Evolutionary conservation across 2,113 vertebrate genomes (phyloP).

Genomic region (Puffinus mauretanicus): DNA sequence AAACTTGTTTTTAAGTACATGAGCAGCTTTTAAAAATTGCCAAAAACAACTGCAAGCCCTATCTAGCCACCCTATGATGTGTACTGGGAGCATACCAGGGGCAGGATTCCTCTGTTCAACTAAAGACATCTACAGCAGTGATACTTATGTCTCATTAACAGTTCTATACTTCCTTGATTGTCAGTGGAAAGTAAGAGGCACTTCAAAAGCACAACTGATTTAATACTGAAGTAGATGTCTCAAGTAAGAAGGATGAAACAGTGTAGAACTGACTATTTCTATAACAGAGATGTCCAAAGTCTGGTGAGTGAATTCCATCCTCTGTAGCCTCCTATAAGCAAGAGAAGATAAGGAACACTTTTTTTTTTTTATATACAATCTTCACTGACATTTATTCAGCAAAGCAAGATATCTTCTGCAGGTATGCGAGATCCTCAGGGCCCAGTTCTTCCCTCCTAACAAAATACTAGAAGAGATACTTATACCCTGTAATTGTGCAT

Average conservation of each 20-base stretch:
- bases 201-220: not conserved
- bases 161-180: not conserved
- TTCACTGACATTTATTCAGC: not conserved
- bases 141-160: not conserved
- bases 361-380: not conserved
- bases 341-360: not conserved
- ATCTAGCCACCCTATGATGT: not conserved
- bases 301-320: not conserved
- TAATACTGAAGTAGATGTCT: not conserved
- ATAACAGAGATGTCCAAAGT: not conserved
- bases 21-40: not conserved
- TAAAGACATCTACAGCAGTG: not conserved
- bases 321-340: not conserved
- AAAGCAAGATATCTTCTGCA: not conserved
- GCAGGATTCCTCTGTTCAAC: not conserved
- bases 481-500: not conserved
- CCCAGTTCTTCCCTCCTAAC: not conserved
- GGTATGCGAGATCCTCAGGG: not conserved
- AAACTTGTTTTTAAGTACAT: not conserved
- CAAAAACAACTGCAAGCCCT: not conserved
- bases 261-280: not conserved
- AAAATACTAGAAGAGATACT: not conserved
- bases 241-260: not conserved
- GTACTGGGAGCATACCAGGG: not conserved
- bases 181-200: not conserved